Evolutionary conservation across 2,888 invertebrate genomes (phyloP).

Genomic region (Meliscaeva auricollis): DNA sequence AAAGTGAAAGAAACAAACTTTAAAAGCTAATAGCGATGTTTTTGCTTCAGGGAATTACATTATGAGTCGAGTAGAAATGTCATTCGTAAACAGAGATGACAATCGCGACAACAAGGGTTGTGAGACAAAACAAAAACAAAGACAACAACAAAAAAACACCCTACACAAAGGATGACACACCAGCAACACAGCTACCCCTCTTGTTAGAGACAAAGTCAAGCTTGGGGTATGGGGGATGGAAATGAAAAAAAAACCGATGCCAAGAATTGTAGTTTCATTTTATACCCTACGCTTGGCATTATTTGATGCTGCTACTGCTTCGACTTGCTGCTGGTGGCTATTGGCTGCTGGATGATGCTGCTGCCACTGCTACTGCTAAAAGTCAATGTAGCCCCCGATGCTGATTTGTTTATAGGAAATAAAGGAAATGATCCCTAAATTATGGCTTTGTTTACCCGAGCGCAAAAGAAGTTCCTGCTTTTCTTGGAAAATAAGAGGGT

Average conservation of each 20-base stretch:
- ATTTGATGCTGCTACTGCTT: constrained; percentile 8
- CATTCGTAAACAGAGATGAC: constrained; percentile 71
- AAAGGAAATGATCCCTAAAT: constrained; percentile 78
- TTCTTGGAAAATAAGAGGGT: constrained; percentile 16
- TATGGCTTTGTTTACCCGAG: constrained; percentile 78
- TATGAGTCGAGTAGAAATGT: constrained; percentile 69
- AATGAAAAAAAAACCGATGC: constrained; percentile 9
- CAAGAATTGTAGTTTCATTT: constrained; percentile 39
- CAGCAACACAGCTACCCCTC: constrained; percentile 9
- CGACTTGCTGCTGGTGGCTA: constrained; percentile 1
- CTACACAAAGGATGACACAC: constrained; percentile 23
- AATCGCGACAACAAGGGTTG: constrained; percentile 75
- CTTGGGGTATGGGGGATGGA: background rate
- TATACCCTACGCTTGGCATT: constrained; percentile 18
- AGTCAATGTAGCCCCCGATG: constrained; percentile 46
- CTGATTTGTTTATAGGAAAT: constrained; percentile 77
- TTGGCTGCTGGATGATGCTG: background rate
- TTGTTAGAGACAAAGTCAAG: constrained; percentile 13
- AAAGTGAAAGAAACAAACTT: constrained; percentile 36
- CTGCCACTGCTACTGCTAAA: constrained; percentile 20
- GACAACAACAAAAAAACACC: constrained; percentile 25
- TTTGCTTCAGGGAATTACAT: constrained; percentile 69
- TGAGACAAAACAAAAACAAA: background rate
- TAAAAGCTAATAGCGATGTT: constrained; percentile 71
- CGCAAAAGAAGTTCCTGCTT: constrained; percentile 58